phyloP scores from a whole-genome alignment of 2,113 vertebrate species.

The Oreochromis niloticus region DNA sequence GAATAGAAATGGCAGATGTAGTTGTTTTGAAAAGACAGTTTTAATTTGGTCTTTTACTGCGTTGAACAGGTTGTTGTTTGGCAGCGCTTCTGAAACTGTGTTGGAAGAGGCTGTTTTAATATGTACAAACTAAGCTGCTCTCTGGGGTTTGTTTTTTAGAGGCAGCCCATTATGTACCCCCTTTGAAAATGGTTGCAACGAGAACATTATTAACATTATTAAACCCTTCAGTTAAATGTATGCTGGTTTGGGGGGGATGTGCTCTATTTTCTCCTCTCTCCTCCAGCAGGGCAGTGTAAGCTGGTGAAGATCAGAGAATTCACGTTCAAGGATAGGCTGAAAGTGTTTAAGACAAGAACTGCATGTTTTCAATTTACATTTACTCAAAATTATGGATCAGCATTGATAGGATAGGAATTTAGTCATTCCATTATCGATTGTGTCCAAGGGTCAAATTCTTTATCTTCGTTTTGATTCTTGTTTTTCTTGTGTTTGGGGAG shows the following conservation, averaged over 20 bases:
- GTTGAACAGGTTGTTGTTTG: neutral
- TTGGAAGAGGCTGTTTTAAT: neutral
- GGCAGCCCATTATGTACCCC: neutral
- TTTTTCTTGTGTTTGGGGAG: neutral
- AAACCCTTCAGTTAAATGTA: neutral
- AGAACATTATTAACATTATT: neutral
- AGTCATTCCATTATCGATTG: neutral
- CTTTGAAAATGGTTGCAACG: neutral
- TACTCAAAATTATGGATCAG: neutral
- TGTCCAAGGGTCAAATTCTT: neutral
- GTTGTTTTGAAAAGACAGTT: neutral
- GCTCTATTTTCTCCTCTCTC: neutral
- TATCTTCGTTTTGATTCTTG: neutral
- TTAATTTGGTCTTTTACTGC: neutral
- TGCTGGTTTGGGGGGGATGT: rapidly evolving
- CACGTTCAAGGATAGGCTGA: neutral
- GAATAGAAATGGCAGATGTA: neutral
- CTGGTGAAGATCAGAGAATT: neutral
- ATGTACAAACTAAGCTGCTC: neutral
- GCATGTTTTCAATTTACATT: slow-evolving; percentile 11
- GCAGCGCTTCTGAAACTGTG: neutral
- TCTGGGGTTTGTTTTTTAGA: neutral
- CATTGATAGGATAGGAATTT: neutral
- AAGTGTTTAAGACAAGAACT: neutral
- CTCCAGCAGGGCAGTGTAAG: neutral